Conservation (phyloP, 1,140 invertebrate genomes). For the Pseudomyrmex cubaensis region DNA sequence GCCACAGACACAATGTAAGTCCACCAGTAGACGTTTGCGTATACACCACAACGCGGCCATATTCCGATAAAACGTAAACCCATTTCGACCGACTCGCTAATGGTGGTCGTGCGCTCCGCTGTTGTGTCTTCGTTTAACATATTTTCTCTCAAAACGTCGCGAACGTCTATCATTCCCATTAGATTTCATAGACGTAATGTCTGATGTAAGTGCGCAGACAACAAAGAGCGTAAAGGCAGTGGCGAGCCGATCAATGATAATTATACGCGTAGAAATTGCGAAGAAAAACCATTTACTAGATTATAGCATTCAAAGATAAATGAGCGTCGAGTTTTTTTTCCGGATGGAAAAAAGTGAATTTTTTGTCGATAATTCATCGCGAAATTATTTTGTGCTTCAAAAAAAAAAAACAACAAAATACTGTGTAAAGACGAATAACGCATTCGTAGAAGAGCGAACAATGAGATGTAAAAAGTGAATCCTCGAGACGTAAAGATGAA, state of each 20-base stretch:
- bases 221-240: background rate
- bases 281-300: conserved; percentile 24
- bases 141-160: background rate
- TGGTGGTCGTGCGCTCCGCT: conserved; percentile 23
- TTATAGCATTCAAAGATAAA: conserved; percentile 22
- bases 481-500: background rate
- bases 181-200: conserved; percentile 13
- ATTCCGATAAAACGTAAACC: conserved; percentile 56
- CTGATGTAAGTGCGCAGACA: background rate
- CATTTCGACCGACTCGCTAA: conserved; percentile 36
- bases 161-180: background rate
- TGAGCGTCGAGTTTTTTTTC: conserved; percentile 5
- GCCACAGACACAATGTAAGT: conserved; percentile 37
- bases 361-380: background rate
- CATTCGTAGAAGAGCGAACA: background rate
- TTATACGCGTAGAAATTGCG: conserved; percentile 17
- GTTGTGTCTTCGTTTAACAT: background rate
- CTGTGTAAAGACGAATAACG: conserved; percentile 24
- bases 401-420: conserved; percentile 14
- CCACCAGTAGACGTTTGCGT: conserved; percentile 44
- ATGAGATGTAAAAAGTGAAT: conserved; percentile 18
- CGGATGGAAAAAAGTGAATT: background rate
- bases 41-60: conserved; percentile 33
- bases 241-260: conserved; percentile 44
- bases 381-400: conserved; percentile 32